Percentiles rank a stretch among this genome's conserved stretches.
These are phyloP conservation scores for Poliocrania exsul DNA, from an alignment of 2,797 vertebrate genomes.

Conservation along the genomic window DNA sequence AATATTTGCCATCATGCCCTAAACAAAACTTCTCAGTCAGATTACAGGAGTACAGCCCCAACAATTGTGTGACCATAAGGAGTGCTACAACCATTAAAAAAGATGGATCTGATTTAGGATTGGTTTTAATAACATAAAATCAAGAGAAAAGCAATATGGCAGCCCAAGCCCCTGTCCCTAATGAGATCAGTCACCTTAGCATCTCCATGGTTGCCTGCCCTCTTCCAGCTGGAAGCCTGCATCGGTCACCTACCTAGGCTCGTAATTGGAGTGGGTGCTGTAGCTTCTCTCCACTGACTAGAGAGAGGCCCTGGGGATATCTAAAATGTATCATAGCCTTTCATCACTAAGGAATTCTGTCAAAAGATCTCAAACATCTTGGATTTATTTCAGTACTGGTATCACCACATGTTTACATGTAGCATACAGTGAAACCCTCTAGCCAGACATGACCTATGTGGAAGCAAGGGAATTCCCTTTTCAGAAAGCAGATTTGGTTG, in stretches of 20 bases:
- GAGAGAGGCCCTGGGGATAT: neutral
- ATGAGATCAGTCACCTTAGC: neutral
- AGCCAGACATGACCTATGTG: neutral
- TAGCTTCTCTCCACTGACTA: neutral
- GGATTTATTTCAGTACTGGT: neutral
- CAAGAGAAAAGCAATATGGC: neutral
- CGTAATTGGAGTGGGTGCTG: neutral
- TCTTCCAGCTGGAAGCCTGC: neutral
- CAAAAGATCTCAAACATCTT: neutral
- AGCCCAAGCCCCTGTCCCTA: neutral
- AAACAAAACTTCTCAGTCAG: neutral
- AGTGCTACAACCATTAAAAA: neutral
- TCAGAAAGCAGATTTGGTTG: slow-evolving; percentile 22
- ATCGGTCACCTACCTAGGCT: neutral
- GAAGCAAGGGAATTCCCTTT: neutral
- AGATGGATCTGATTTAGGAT: neutral
- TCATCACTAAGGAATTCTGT: neutral
- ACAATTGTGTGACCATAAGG: neutral
- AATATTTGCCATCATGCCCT: neutral
- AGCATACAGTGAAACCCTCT: neutral
- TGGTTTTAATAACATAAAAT: neutral
- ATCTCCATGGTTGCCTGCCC: neutral
- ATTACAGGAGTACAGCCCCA: neutral
- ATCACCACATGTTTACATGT: neutral
- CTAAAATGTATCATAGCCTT: neutral